Conservation (phyloP, 1,140 invertebrate genomes). For the Drosophila burlai region DNA sequence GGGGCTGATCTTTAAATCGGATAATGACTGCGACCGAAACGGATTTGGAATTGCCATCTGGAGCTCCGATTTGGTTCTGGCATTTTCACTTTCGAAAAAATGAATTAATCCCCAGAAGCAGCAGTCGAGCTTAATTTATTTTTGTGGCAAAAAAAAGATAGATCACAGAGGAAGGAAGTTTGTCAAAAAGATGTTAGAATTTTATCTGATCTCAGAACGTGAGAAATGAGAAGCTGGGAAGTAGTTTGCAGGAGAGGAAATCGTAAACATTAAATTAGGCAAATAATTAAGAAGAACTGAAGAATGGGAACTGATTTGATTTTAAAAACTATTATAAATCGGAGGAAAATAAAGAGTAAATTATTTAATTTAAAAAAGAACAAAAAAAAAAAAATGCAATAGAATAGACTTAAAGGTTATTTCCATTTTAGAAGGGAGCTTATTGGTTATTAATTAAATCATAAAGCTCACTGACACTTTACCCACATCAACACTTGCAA, state of each 20-base stretch:
- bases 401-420: background rate
- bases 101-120: conserved; percentile 22
- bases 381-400: too few relatives aligned
- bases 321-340: background rate
- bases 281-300: background rate
- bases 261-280: background rate
- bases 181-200: conserved; percentile 22
- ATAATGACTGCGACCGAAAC: conserved; percentile 50
- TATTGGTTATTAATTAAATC: background rate
- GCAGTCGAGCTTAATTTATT: conserved; percentile 14
- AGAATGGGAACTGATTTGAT: background rate
- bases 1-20: conserved; percentile 55
- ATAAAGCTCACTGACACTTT: too few relatives aligned
- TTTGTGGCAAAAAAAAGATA: background rate
- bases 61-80: conserved; percentile 32
- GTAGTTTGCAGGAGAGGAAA: background rate
- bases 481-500: too few relatives aligned
- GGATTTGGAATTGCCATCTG: conserved; percentile 44
- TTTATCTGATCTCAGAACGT: conserved; percentile 28
- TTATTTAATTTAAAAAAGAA: too few relatives aligned
- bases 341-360: background rate
- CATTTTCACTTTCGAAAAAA: conserved; percentile 53
- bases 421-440: too few relatives aligned
- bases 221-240: conserved; percentile 13
- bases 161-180: conserved; percentile 36